A percentile compares a stretch with the other conserved stretches of the same genome.
Conservation (phyloP, 2,113 vertebrate species). For the Saccopteryx leptura region DNA sequence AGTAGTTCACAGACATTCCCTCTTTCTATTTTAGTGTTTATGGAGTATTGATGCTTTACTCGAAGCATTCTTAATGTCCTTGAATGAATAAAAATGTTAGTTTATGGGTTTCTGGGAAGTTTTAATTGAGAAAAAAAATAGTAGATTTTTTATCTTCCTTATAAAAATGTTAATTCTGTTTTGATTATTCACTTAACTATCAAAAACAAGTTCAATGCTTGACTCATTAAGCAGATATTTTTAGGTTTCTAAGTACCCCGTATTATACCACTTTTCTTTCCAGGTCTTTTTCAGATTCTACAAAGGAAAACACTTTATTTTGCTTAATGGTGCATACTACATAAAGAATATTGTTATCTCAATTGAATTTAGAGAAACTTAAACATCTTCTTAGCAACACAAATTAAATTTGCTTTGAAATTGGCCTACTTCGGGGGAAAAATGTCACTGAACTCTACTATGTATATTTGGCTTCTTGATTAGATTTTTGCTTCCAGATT, state of each 20-base stretch:
- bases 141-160: conserved; percentile 60
- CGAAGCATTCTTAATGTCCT: background rate
- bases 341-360: conserved; percentile 83
- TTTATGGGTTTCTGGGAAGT: conserved; percentile 63
- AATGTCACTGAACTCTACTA: conserved; percentile 61
- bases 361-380: conserved; percentile 83
- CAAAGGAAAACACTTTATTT: conserved; percentile 83
- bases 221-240: conserved; percentile 76
- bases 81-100: conserved; percentile 46
- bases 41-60: background rate
- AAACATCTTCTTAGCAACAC: conserved; percentile 77
- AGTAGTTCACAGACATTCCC: background rate
- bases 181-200: conserved; percentile 81
- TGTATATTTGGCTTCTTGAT: conserved; percentile 79
- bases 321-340: conserved; percentile 74
- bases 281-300: conserved; percentile 65
- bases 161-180: conserved; percentile 77
- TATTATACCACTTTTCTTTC: conserved; percentile 72
- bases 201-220: conserved; percentile 80
- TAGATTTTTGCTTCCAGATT: conserved; percentile 70
- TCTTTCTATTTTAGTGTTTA: background rate
- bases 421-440: conserved; percentile 66
- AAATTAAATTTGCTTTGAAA: conserved; percentile 82
- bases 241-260: conserved; percentile 73
- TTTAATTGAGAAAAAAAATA: conserved; percentile 71